Base-by-base conservation (phyloP, 2,113 vertebrate species). In the Heterotis niloticus region DNA sequence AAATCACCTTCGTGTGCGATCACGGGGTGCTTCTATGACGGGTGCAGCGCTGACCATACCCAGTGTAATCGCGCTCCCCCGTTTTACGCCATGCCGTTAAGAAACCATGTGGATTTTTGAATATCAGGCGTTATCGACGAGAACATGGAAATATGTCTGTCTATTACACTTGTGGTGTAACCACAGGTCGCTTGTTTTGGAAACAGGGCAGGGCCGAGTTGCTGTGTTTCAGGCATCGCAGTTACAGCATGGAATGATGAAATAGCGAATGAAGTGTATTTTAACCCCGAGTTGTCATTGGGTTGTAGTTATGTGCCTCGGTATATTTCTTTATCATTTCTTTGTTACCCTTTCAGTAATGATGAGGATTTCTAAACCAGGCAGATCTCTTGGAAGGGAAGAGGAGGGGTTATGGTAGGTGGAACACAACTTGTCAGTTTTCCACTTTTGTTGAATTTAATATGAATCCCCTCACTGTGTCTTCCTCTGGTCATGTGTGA, bases 251-350 rank as follows among this genome's bases (percentile, higher is more conserved):
- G 7, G 34, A 44, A 44, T 44, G 34, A 44, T 44, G 34, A 44
- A 44, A 44, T 44, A 7, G 34, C 59, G 28, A 62, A 62, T 24
- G 20, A n/a, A 20, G 13, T 44, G 34, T 10, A 20, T 16, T 75
- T 26, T 24, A n/a, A 26, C 26, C 59, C 20, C 34, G 60, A 17
- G 73, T 83, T 82, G 60, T 79, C 28, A 75, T 18, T 24, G 78
- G 67, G 20, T n/a, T 52, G 52, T 28, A 57, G 11, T 75, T 28
- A 5, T 5, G 17, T 24, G 72, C 20, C 57, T 57, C 34, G 18
- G 16, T n/a, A 54, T 60, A 16, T 59, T 20, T 28, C 26, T 29
- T 62, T 9, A 17, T 74, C 24, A 24, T 24, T 23, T 59, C 26
- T 16, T 44, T 34, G 74, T 52, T 28, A 10, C 54, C 62, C 26